Base-by-base conservation (phyloP, 2,113 vertebrate genomes). In the Tragulus kanchil region DNA sequence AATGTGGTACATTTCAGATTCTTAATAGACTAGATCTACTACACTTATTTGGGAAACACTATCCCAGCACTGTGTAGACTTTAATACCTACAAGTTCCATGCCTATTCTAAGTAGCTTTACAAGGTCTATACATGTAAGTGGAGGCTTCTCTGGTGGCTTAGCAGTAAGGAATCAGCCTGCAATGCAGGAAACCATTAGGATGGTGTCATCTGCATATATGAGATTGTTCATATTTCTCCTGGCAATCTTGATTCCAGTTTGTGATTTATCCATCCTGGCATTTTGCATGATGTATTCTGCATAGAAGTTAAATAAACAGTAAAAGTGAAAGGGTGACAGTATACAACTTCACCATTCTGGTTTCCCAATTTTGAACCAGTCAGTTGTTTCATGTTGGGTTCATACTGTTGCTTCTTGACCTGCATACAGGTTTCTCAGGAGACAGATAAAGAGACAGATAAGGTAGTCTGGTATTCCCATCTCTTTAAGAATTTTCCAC, bases 41-140 rank as follows among this genome's bases (percentile, higher is more conserved):
- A 73, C 11, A 31, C 3, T 1, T 61, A 36, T 89, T 71, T 91
- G 7, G n/a, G 91, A 96, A 62, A 89, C 6, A 77, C 31, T 54
- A 83, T 62, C n/a, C 54, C 26, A 93, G 85, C 16, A 65, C 16
- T 54, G 9, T 86, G 1, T 28, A n/a, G n/a, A n/a, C n/a, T n/a
- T n/a, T 92, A 61, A 52, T 75, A 36, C 45, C n/a, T 86, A 85
- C 93, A 96, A 95, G 19, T 71, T 52, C 16, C 12, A 26, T 82
- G n/a, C 1, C 19, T 75, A 84, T 79, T 89, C 56, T 91, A 83
- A 85, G 6, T 91, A 36, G 94, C 14, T 86, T 90, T 94, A 54
- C 67, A 83, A 94, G 19, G 7, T 62, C 3, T 83, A 3, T 59
- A 3, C 21, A 26, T 48, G 15, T 5, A 17, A 69, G 36, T 69